Base-by-base conservation (phyloP, 2,797 vertebrate species). In the Apodemus agrarius region DNA sequence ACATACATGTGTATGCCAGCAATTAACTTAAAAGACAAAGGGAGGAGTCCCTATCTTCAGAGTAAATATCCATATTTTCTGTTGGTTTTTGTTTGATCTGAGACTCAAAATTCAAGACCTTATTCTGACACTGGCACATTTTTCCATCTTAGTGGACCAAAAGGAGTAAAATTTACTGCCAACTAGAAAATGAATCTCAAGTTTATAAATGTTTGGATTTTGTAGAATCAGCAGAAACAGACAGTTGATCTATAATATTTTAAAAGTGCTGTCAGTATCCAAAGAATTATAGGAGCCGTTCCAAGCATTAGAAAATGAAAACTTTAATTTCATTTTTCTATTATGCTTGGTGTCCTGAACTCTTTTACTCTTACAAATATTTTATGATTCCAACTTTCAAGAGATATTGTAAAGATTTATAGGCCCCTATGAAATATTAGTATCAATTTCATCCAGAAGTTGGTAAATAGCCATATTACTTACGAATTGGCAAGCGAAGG, bases 71-170 rank as follows among this genome's bases (percentile, higher is more conserved):
- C 82, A 81, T 89, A 75, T 95, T 59, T 83, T 79, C 13, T 57
- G 22, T 87, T 40, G 65, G 21, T 80, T 93, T 93, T 95, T 76
- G 40, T 79, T 95, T 94, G 9, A 96, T 88, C 89, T 89, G 87
- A 90, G 26, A 95, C 95, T 94, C 74, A 89, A 96, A 95, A 84
- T 91, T 87, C 57, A 46, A 95, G 34, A 31, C 72, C 96, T n/a
- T 86, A 17, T 82, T 94, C 29, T 78, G 90, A 82, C 31, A 89
- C 26, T 89, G 85, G 63, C 22, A 75, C 88, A 63, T 83, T 94
- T 88, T 82, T 13, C 14, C 52, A 89, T 12, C 7, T 65, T 92
- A 91, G 67, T 57, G 80, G 59, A 82, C 90, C 52, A 69, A 93
- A 93, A 94, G 59, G 37, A 91, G 12, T 22, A 29, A 94, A 93